Base-by-base conservation (phyloP, 1,140 invertebrate genomes). In the Atopsyche davidsoni region DNA sequence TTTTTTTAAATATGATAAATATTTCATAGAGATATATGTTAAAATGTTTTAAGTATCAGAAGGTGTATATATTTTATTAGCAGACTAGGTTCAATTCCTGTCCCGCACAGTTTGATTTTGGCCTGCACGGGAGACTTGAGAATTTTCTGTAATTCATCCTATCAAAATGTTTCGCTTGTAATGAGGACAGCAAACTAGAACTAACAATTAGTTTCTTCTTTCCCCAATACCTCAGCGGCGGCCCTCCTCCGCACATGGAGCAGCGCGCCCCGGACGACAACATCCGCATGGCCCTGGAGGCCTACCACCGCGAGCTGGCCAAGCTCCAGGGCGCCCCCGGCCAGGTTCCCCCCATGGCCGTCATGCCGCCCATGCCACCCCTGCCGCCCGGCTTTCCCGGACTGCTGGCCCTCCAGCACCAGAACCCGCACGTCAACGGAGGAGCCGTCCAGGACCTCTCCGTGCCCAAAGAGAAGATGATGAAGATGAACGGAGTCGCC, bases 221-320 rank as follows among this genome's bases (percentile, higher is more conserved):
- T 72, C 86, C 87, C 48, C 86, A 87, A 60, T 84, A 88, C 76
- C 83, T 91, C 68, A 86, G 85, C 59, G 78, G 70, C 73, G 77
- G 55, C 66, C 79, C 68, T 23, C 73, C 75, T 51, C 82, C 85
- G 60, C 88, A 84, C 51, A 78, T 85, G 51, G 85, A 85, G 42
- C 63, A 84, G 42, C 64, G 64, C 22, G 68, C 75, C 47, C 75
- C 71, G 4, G 76, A 79, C 53, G 91, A 96, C 55, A 88, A 91
- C 25, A 89, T 94, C 62, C 79, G 93, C 51, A 75, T 94, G 75
- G 89, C 89, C 0, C 69, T 95, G 10, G 89, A 93, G 58, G 87
- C 90, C n/a, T 93, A 93, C 66, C 89, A 92, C 62, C 79, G 91
- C 28, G 92, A 96, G 68, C 75, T 96, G 6, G 85, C 87, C 61